Evolutionary conservation across 2,888 invertebrate species (phyloP), one percentile per base, ranked within the genome.

Genomic region (Trimorus sp.): DNA sequence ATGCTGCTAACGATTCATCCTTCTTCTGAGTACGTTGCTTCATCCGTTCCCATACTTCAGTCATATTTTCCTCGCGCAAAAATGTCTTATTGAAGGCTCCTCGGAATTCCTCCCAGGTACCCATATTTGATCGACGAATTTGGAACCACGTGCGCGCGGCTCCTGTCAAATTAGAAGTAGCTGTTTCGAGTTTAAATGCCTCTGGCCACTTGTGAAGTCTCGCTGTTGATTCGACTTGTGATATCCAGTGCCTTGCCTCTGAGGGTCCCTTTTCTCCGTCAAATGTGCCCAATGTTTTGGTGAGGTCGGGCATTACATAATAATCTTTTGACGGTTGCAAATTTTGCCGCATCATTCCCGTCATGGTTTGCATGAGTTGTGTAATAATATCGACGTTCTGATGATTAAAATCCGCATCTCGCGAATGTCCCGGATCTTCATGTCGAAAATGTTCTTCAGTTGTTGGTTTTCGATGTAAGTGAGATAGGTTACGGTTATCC

Each of bases 131-230:
- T 36, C 58, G 62, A 0, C 68, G 73, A 1, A 16, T 26, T 8
- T 62, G 70, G n/a, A 45, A 84, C 83, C 82, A 80, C 0, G 79
- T 58, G 1, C 60, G 54, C 2, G 84, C 84, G 1, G 79, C 84
- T 8, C 74, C 65, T 38, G 63, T 66, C 14, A 83, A 49, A 38
- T 79, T 68, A 51, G 45, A 59, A 11, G 58, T 76, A 9, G 75
- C 78, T 0, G 77, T 79, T 59, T 84, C 69, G n/a, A 81, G 66
- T 1, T 75, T 12, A 11, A 76, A 79, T 3, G 83, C 37, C 8
- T 79, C 77, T 1, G 83, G 81, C 81, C 83, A 84, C 7, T 71
- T 62, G 51, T 84, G 63, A 0, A 81, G 26, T 45, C 14, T 68
- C 26, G 81, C 79, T 7, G 81, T 63, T 7, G 81, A 36, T 56